A percentile compares a stretch with the other conserved stretches of the same genome.
Conservation (phyloP, 2,888 invertebrate genomes). For the Brassicogethes aeneus region DNA sequence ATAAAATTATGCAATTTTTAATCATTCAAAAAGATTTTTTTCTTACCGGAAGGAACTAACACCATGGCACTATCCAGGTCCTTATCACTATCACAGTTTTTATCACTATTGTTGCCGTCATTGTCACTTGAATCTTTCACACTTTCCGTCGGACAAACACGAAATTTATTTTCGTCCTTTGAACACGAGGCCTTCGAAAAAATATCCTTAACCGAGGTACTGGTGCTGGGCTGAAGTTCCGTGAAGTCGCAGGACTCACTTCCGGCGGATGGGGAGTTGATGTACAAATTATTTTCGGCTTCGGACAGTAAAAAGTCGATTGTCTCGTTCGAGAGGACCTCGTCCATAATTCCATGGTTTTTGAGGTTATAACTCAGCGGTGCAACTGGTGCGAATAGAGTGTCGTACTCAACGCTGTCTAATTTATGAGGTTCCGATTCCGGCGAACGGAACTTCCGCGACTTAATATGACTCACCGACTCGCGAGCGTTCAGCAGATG, state of each 20-base stretch:
- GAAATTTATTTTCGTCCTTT: conserved; percentile 5
- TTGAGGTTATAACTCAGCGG: neutral
- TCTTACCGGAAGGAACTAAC: conserved; percentile 38
- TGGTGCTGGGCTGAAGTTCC: conserved; percentile 13
- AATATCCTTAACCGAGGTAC: neutral
- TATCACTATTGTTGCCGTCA: conserved; percentile 1
- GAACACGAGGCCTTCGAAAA: conserved; percentile 3
- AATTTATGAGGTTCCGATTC: neutral
- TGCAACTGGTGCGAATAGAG: neutral
- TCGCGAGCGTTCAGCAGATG: conserved; percentile 22
- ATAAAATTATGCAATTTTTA: too few relatives aligned
- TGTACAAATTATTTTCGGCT: conserved; percentile 17
- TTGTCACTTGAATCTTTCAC: conserved; percentile 3
- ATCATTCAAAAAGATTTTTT: too few relatives aligned
- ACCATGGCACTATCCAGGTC: conserved; percentile 33
- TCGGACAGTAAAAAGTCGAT: conserved; percentile 3
- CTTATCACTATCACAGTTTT: conserved; percentile 17
- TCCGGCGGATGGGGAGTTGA: conserved; percentile 27
- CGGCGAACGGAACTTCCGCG: neutral
- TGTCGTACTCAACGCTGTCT: neutral
- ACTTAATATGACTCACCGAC: neutral
- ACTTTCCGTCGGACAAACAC: conserved; percentile 5
- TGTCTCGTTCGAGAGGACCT: neutral
- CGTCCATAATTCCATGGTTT: conserved; percentile 6
- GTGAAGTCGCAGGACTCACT: conserved; percentile 21